phyloP scores from a whole-genome alignment of 37 sponge, comb jelly and placozoan species.

The Aphrocallistes beatrix region DNA sequence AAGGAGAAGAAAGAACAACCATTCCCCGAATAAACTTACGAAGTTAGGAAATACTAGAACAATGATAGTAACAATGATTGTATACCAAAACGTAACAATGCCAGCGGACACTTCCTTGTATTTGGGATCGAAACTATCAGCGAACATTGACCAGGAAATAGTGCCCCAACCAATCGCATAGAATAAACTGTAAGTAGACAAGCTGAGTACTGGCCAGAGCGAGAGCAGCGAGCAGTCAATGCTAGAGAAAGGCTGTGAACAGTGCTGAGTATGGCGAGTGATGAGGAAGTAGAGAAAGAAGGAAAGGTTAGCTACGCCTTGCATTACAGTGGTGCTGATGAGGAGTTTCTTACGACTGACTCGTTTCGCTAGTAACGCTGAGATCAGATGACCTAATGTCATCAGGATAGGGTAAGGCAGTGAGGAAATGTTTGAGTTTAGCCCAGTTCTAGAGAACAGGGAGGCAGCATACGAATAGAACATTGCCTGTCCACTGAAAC shows the following conservation, averaged over 20 bases:
- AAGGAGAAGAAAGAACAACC: not conserved
- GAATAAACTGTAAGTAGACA: not conserved
- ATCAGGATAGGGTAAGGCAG: not conserved
- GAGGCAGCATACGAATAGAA: not conserved
- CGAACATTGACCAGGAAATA: not conserved
- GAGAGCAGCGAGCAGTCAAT: not conserved
- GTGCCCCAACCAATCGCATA: not conserved
- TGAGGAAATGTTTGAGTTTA: not conserved
- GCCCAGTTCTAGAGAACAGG: not conserved
- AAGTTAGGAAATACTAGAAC: not conserved
- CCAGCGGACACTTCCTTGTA: constrained; percentile 6
- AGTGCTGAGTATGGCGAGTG: not conserved
- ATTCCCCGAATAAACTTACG: not conserved
- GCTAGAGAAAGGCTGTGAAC: not conserved
- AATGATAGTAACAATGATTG: not conserved
- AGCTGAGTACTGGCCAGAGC: not conserved
- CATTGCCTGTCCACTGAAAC: not conserved
- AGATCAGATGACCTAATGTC: not conserved
- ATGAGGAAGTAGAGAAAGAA: constrained; percentile 1
- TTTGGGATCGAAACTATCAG: not conserved
- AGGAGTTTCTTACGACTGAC: not conserved
- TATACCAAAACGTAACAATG: not conserved
- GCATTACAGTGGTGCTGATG: not conserved
- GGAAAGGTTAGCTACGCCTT: not conserved
- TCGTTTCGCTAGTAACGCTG: not conserved